Conservation (phyloP, 2,888 invertebrate genomes). For the Anorthoa munda region DNA sequence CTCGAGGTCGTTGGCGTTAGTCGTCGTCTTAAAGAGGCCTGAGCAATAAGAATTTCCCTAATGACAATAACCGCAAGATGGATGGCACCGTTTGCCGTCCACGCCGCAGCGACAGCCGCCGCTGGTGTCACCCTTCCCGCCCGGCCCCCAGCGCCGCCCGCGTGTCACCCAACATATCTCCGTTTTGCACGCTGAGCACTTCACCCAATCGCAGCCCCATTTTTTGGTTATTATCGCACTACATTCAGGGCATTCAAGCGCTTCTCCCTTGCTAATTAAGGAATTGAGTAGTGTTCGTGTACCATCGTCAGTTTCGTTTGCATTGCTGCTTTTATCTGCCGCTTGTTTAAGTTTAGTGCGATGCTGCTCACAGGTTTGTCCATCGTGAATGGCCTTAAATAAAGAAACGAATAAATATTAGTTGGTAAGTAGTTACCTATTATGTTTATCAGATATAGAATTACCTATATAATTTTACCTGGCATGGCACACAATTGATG, state of each 20-base stretch:
- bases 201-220: slow-evolving; percentile 98
- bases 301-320: slow-evolving; percentile 93
- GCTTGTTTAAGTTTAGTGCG: slow-evolving; percentile 92
- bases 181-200: slow-evolving; percentile 97
- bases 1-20: too few species aligned
- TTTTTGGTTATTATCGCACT: slow-evolving; percentile 95
- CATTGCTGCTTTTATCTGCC: slow-evolving; percentile 90
- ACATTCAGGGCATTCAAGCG: slow-evolving; percentile 96
- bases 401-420: slow-evolving; percentile 5
- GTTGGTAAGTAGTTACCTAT: neutral
- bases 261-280: slow-evolving; percentile 96
- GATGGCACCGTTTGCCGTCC: slow-evolving; percentile 95
- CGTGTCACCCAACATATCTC: slow-evolving; percentile 98
- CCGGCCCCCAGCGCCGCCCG: slow-evolving; percentile 93
- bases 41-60: slow-evolving; percentile 73
- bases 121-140: slow-evolving; percentile 95
- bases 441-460: neutral
- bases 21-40: too few species aligned
- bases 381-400: slow-evolving; percentile 94
- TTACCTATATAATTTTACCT: slow-evolving; percentile 87
- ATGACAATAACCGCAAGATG: slow-evolving; percentile 97
- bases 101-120: slow-evolving; percentile 96
- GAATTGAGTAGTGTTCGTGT: slow-evolving; percentile 95
- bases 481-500: slow-evolving; percentile 96
- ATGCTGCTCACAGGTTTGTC: slow-evolving; percentile 95